Percentiles rank a stretch among this genome's conserved stretches.
Evolutionary conservation across 2,888 invertebrate species (phyloP).

Genomic region (Notocelia uddmanniana): DNA sequence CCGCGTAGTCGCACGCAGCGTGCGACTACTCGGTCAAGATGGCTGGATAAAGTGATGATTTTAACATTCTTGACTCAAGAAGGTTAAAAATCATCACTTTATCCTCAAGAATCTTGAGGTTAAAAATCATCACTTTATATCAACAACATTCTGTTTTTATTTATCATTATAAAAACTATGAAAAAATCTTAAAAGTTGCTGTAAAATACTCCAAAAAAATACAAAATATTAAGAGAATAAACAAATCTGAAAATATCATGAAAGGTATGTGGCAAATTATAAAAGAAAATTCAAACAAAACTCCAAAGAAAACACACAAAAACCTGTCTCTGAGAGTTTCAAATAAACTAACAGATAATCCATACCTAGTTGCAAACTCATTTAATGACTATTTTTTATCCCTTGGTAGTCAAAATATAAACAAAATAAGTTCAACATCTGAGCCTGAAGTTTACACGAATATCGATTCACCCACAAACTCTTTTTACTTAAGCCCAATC

Average conservation of each 20-base stretch:
- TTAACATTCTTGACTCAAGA: too few relatives aligned
- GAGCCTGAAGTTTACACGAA: not conserved
- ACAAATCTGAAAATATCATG: slow-evolving; percentile 9
- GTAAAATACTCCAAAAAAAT: slow-evolving; percentile 14
- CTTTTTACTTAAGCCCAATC: not conserved
- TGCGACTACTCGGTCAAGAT: too few relatives aligned
- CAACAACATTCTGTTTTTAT: too few relatives aligned
- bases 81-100: too few relatives aligned
- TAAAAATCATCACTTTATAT: too few relatives aligned
- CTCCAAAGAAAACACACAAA: not conserved
- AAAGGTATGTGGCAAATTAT: slow-evolving; percentile 25
- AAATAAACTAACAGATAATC: not conserved
- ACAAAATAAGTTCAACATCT: too few relatives aligned
- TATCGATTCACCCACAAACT: not conserved
- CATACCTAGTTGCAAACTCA: not conserved
- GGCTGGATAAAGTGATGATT: too few relatives aligned
- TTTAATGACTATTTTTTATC: slow-evolving; percentile 11
- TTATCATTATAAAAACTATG: slow-evolving; percentile 18
- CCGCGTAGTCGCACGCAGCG: too few relatives aligned
- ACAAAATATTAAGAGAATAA: not conserved
- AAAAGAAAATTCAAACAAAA: slow-evolving; percentile 9
- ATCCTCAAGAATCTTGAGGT: too few relatives aligned
- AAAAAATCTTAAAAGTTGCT: slow-evolving; percentile 18
- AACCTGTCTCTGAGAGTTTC: not conserved
- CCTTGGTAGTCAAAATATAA: not conserved